Conservation (phyloP, 1,140 invertebrate genomes). For the Zaprionus kolodkinae region DNA sequence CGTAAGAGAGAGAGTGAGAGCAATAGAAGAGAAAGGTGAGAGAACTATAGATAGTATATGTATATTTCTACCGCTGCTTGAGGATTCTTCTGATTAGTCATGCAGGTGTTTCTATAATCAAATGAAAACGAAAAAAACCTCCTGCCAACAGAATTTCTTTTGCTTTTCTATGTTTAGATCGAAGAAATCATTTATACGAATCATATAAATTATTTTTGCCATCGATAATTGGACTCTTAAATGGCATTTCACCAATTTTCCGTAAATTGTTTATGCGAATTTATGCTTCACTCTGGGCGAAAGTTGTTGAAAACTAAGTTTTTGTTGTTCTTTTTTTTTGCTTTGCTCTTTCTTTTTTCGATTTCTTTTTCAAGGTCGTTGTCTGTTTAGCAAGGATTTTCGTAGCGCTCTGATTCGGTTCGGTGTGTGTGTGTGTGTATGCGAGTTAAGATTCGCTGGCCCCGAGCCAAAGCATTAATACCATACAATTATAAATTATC, state of each 20-base stretch:
- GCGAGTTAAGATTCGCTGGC: constrained; percentile 68
- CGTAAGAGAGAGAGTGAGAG: constrained; percentile 1
- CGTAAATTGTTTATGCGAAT: constrained; percentile 71
- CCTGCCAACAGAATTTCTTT: constrained; percentile 21
- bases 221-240: constrained; percentile 56
- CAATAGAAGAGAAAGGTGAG: not conserved
- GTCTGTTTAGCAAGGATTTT: constrained; percentile 67
- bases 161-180: constrained; percentile 53
- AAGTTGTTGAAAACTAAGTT: constrained; percentile 45
- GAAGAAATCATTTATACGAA: constrained; percentile 27
- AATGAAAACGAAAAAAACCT: not conserved
- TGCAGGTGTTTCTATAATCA: constrained; percentile 66
- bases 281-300: constrained; percentile 63
- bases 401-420: constrained; percentile 12
- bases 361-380: constrained; percentile 64
- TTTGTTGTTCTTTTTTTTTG: constrained; percentile 14
- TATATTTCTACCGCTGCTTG: constrained; percentile 9
- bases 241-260: constrained; percentile 23
- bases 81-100: constrained; percentile 59
- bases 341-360: constrained; percentile 1
- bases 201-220: constrained; percentile 68
- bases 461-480: constrained; percentile 63
- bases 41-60: not conserved
- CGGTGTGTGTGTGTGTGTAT: not conserved
- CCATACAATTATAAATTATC: constrained; percentile 61